These are phyloP conservation scores for Rhinolophus sinicus DNA, from an alignment of 2,113 vertebrate genomes.

Conservation along the genomic window DNA sequence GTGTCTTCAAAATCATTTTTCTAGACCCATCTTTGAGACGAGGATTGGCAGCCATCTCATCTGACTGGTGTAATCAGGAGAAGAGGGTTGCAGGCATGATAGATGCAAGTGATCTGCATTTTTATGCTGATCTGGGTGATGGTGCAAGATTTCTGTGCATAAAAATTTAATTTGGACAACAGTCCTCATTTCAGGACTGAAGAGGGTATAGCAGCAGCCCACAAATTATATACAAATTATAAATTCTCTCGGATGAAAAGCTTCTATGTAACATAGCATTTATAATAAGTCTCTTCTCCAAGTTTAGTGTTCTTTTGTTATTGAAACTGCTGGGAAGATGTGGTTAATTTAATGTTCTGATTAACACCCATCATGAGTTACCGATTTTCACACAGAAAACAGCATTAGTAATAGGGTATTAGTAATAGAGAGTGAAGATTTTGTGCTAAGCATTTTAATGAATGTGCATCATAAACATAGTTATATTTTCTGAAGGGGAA, in stretches of 20 bases:
- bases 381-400: not conserved
- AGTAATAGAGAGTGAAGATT: not conserved
- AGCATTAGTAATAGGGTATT: not conserved
- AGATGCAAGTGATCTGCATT: not conserved
- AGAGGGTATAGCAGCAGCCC: not conserved
- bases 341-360: not conserved
- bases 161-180: not conserved
- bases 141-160: not conserved
- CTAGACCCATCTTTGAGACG: not conserved
- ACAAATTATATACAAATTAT: not conserved
- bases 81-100: not conserved
- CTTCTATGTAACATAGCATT: not conserved
- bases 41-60: not conserved
- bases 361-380: not conserved
- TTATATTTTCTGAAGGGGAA: not conserved
- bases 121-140: not conserved
- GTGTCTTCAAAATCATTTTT: constrained; percentile 20
- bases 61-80: not conserved
- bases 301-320: not conserved
- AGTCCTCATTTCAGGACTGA: not conserved
- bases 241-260: not conserved
- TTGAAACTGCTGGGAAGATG: constrained; percentile 25
- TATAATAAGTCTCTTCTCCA: not conserved
- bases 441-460: not conserved
- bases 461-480: not conserved